These are phyloP conservation scores for Neofelis nebulosa DNA, from an alignment of 2,113 vertebrate species.

Conservation along the genomic window DNA sequence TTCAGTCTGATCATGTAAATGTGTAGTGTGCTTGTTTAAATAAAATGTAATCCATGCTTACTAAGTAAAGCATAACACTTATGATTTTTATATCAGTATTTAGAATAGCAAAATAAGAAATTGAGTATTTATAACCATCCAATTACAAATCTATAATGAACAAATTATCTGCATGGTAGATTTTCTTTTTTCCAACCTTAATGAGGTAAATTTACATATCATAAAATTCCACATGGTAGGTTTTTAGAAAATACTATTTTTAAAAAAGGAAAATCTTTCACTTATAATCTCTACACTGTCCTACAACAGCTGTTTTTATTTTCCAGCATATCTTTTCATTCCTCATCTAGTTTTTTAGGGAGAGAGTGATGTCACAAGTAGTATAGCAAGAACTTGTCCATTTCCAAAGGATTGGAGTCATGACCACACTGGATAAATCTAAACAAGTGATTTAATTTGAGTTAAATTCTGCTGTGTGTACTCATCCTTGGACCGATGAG, in stretches of 20 bases:
- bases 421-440: background rate
- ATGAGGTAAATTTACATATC: background rate
- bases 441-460: constrained; percentile 13
- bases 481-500: background rate
- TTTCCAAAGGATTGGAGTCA: background rate
- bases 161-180: background rate
- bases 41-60: background rate
- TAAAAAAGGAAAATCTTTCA: background rate
- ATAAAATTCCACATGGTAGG: constrained; percentile 14
- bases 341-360: background rate
- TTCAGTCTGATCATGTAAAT: background rate
- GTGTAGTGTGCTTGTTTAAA: background rate
- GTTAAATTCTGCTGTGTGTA: background rate
- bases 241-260: background rate
- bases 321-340: constrained; percentile 16
- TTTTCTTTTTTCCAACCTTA: constrained; percentile 18
- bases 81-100: background rate
- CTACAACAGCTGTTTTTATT: background rate
- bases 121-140: background rate
- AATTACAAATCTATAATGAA: constrained; percentile 18
- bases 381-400: background rate
- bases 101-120: constrained; percentile 34
- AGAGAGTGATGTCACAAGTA: background rate
- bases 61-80: background rate
- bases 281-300: background rate